Evolutionary conservation across 2,888 invertebrate genomes (phyloP).

Genomic region (Merodon equestris): DNA sequence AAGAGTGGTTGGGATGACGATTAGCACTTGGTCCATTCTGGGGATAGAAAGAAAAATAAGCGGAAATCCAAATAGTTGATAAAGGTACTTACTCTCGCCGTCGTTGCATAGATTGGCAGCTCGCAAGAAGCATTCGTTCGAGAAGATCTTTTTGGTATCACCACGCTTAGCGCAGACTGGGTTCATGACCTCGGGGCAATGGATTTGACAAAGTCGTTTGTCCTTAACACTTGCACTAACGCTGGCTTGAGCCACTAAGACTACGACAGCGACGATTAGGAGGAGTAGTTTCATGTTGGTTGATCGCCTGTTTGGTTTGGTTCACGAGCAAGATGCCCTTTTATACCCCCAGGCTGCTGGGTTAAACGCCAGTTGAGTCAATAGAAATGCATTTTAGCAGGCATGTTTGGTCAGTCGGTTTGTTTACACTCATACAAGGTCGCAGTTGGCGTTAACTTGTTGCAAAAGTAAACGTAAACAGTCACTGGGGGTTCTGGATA

Average conservation of each 20-base stretch:
- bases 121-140: conserved; percentile 23
- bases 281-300: conserved; percentile 40
- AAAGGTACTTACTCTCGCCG: conserved; percentile 30
- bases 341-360: background rate
- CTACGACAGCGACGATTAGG: conserved; percentile 14
- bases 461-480: too few species aligned
- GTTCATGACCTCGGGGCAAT: conserved; percentile 20
- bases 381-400: background rate
- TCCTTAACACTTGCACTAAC: background rate
- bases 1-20: too few species aligned
- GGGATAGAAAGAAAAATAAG: background rate
- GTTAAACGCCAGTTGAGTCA: background rate
- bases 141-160: conserved; percentile 22
- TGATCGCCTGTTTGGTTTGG: background rate
- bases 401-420: background rate
- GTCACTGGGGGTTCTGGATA: too few species aligned
- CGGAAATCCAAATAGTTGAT: too few species aligned
- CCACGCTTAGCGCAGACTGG: conserved; percentile 46
- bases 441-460: too few species aligned
- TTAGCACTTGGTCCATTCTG: conserved; percentile 26
- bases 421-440: too few species aligned
- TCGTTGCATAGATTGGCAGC: conserved; percentile 40
- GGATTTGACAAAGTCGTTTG: conserved; percentile 36
- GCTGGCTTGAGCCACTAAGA: conserved; percentile 20
- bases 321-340: background rate